Evolutionary conservation across 2,888 invertebrate species (phyloP).

Genomic region (Sphaerophoria taeniata): DNA sequence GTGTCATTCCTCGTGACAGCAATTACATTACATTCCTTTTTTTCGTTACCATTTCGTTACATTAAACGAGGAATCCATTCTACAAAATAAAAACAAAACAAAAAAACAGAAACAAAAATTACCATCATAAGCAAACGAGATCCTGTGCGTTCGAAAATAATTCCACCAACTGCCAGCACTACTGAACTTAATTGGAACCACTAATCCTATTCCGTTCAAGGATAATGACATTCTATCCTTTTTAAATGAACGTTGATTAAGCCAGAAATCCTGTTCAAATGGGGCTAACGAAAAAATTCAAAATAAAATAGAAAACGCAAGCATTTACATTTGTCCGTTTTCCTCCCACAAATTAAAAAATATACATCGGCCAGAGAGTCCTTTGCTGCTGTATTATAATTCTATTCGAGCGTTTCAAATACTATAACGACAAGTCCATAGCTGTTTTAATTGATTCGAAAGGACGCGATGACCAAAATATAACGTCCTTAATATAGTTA

Average conservation of each 20-base stretch:
- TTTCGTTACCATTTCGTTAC: not conserved
- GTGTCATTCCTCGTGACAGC: not conserved
- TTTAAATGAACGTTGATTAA: constrained; percentile 54
- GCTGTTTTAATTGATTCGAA: constrained; percentile 56
- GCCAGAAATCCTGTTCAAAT: constrained; percentile 33
- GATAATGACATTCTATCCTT: constrained; percentile 45
- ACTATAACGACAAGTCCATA: not conserved
- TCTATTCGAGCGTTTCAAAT: constrained; percentile 5
- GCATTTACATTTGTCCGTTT: not conserved
- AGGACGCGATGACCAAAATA: constrained; percentile 31
- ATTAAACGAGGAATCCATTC: constrained; percentile 11
- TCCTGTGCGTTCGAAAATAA: constrained; percentile 44
- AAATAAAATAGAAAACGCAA: constrained; percentile 13
- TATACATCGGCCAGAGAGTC: too few species aligned
- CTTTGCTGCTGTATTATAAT: not conserved
- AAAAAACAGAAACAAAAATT: constrained; percentile 4
- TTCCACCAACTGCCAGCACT: constrained; percentile 46
- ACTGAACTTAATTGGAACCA: constrained; percentile 51
- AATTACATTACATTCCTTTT: not conserved
- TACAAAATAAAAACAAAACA: too few species aligned
- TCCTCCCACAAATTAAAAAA: too few species aligned
- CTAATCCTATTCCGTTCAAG: constrained; percentile 57
- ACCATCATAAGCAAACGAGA: constrained; percentile 21
- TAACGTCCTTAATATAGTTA: constrained; percentile 29
- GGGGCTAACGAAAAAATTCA: not conserved